Evolutionary conservation across 2,888 invertebrate species (phyloP).

Genomic region (Hoplodrina blanda): DNA sequence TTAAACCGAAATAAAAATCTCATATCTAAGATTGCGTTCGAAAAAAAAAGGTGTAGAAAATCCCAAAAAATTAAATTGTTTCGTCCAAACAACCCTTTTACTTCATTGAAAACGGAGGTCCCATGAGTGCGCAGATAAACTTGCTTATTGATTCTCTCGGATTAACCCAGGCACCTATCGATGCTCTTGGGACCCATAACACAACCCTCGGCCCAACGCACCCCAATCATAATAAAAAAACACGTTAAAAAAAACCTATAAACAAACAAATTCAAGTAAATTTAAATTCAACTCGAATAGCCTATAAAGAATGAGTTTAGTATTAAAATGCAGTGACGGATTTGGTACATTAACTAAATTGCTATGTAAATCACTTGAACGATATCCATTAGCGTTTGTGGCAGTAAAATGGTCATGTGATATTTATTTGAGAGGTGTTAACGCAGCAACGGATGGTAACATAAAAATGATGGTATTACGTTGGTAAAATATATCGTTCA

Average conservation of each 20-base stretch:
- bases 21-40: background rate
- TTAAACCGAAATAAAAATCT: background rate
- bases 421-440: slow-evolving; percentile 1
- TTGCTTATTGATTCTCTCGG: slow-evolving; percentile 18
- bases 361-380: slow-evolving; percentile 28
- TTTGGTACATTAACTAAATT: slow-evolving; percentile 34
- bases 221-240: slow-evolving; percentile 37
- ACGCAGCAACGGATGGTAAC: background rate
- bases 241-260: slow-evolving; percentile 31
- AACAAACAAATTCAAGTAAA: slow-evolving; percentile 24
- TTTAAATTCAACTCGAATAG: slow-evolving; percentile 28
- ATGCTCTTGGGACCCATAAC: slow-evolving; percentile 10
- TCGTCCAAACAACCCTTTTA: slow-evolving; percentile 7
- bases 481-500: too few species aligned
- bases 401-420: background rate
- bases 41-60: slow-evolving; percentile 1
- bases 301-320: slow-evolving; percentile 20
- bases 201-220: slow-evolving; percentile 5
- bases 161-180: slow-evolving; percentile 12
- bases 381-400: slow-evolving; percentile 13
- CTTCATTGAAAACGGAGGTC: background rate
- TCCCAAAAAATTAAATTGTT: background rate
- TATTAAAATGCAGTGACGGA: slow-evolving; percentile 49
- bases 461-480: background rate
- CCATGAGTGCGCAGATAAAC: slow-evolving; percentile 19